These are phyloP conservation scores for Cyrtonyx montezumae DNA, from an alignment of 2,113 vertebrate species.

Conservation along the genomic window DNA sequence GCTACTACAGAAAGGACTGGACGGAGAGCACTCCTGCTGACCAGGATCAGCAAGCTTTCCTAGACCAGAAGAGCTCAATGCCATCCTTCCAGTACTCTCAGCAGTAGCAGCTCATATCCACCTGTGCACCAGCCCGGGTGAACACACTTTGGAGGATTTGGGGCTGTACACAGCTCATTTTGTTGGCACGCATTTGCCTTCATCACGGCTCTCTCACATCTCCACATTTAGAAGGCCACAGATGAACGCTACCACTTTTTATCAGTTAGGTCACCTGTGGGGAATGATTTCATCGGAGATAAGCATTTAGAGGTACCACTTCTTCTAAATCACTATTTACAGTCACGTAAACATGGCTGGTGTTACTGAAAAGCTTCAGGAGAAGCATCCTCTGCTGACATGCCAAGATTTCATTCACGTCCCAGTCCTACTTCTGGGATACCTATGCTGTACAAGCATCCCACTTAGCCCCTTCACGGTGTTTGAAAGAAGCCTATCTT, in stretches of 20 bases:
- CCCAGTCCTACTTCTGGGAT: neutral
- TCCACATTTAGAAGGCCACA: neutral
- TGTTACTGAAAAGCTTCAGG: neutral
- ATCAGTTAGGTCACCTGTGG: neutral
- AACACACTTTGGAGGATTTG: rapidly evolving
- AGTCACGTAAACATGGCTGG: neutral
- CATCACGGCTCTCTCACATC: neutral
- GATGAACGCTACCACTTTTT: neutral
- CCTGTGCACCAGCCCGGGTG: neutral
- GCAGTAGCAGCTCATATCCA: neutral
- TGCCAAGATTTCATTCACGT: neutral
- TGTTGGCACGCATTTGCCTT: neutral
- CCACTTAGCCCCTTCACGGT: neutral
- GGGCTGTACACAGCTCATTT: neutral
- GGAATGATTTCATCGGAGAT: neutral
- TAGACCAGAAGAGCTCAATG: neutral
- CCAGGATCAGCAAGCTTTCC: neutral
- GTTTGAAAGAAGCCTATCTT: neutral
- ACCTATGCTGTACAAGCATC: neutral
- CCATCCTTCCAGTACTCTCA: neutral
- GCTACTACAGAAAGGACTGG: neutral
- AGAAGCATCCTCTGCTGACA: neutral
- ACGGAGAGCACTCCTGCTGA: neutral
- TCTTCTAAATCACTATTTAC: neutral
- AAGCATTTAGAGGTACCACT: neutral